These are phyloP conservation scores for Coptodon bakossiorum DNA, from an alignment of 2,113 vertebrate genomes.

Conservation along the genomic window DNA sequence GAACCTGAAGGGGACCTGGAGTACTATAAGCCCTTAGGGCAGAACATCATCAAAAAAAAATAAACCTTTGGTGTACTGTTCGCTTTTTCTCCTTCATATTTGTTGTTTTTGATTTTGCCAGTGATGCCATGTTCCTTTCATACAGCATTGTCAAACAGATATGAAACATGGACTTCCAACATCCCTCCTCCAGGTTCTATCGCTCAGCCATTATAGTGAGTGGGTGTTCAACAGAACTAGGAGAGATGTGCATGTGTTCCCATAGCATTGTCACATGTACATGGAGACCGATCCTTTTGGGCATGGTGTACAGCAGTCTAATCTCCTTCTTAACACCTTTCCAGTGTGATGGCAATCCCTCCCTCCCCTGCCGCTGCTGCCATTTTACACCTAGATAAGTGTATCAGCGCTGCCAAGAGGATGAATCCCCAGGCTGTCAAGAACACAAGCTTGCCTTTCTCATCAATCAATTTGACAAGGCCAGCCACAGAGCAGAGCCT, in stretches of 20 bases:
- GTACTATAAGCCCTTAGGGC: background rate
- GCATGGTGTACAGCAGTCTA: constrained; percentile 36
- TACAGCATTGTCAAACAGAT: background rate
- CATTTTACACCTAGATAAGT: constrained; percentile 61
- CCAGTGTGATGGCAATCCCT: constrained; percentile 38
- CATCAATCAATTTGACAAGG: constrained; percentile 73
- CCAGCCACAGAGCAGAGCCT: constrained; percentile 47
- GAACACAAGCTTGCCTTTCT: constrained; percentile 60
- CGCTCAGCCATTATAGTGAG: background rate
- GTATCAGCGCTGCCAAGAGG: constrained; percentile 63
- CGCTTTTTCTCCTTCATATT: background rate
- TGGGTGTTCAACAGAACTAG: background rate
- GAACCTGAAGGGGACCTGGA: background rate
- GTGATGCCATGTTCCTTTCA: background rate
- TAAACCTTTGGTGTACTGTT: background rate
- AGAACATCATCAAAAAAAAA: background rate
- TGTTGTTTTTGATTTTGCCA: background rate
- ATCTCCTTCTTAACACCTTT: constrained; percentile 57
- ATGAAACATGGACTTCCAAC: constrained; percentile 1
- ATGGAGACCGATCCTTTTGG: constrained; percentile 34
- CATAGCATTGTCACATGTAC: constrained; percentile 11
- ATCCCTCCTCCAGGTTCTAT: background rate
- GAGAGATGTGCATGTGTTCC: background rate
- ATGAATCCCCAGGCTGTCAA: constrained; percentile 57
- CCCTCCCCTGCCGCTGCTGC: background rate